Conservation (phyloP, 2,888 invertebrate genomes). For the Heliconius ethilla region DNA sequence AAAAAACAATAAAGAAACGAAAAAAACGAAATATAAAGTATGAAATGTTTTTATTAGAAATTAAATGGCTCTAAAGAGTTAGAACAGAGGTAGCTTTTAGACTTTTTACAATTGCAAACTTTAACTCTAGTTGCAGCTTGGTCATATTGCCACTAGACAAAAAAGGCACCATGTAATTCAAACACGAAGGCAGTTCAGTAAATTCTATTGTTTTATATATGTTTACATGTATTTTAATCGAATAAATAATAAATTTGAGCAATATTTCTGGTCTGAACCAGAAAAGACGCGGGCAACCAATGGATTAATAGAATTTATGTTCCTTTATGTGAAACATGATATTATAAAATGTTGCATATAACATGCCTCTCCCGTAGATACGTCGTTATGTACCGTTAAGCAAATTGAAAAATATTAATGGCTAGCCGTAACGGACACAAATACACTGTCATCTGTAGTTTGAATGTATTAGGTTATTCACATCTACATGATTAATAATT, state of each 20-base stretch:
- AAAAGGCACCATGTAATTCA: no score
- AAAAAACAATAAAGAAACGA: no score
- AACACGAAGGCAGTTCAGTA: no score
- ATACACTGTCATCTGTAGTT: conserved; percentile 26
- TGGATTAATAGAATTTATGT: neutral
- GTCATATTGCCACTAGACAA: no score
- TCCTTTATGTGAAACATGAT: neutral
- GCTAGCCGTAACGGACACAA: conserved; percentile 25
- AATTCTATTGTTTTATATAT: no score
- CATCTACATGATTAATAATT: conserved; percentile 9
- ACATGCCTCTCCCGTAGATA: neutral
- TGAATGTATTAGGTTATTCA: conserved; percentile 29
- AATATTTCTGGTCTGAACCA: neutral
- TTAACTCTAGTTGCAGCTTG: no score
- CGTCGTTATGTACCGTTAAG: conserved; percentile 22
- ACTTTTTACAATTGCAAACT: no score
- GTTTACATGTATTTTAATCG: neutral
- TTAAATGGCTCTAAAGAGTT: no score
- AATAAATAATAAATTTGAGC: neutral
- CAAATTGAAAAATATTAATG: conserved; percentile 24
- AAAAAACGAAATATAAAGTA: no score
- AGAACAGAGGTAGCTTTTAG: no score
- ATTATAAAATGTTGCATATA: conserved; percentile 4
- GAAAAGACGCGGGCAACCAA: neutral
- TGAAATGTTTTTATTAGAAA: no score